These are phyloP conservation scores for Liodrosophila aerea DNA, from an alignment of 2,888 invertebrate species.

Conservation along the genomic window DNA sequence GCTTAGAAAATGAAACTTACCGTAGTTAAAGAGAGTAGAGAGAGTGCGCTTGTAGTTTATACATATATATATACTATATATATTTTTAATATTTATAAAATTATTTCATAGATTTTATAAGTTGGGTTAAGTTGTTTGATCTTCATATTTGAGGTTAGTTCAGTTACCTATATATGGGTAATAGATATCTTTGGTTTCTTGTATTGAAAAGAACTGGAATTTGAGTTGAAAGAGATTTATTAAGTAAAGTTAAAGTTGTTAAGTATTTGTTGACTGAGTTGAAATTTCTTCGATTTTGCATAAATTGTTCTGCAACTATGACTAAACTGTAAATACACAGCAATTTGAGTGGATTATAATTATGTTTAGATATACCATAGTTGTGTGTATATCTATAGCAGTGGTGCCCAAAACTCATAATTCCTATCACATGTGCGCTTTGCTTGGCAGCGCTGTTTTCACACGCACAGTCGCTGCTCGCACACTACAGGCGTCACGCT, in stretches of 20 bases:
- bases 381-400: constrained; percentile 6
- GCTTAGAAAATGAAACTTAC: constrained; percentile 71
- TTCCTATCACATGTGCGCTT: no score
- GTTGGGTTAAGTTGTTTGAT: constrained; percentile 39
- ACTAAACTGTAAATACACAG: constrained; percentile 41
- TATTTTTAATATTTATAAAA: constrained; percentile 16
- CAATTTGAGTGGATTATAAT: constrained; percentile 12
- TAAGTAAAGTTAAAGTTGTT: constrained; percentile 71
- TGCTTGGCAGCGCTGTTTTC: no score
- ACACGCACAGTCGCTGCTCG: no score
- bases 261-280: constrained; percentile 40
- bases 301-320: constrained; percentile 35
- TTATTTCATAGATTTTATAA: constrained; percentile 19
- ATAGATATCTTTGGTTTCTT: constrained; percentile 25
- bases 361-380: not conserved
- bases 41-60: constrained; percentile 64
- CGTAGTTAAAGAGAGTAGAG: constrained; percentile 37
- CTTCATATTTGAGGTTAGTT: constrained; percentile 38
- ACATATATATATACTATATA: constrained; percentile 32
- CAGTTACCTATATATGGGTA: constrained; percentile 59
- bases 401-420: no score
- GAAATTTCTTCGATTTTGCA: constrained; percentile 20
- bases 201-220: constrained; percentile 75
- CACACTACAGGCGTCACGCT: no score
- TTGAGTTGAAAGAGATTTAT: constrained; percentile 77